Evolutionary conservation across 1,140 invertebrate genomes (phyloP).

Genomic region (Papilio glaucus): DNA sequence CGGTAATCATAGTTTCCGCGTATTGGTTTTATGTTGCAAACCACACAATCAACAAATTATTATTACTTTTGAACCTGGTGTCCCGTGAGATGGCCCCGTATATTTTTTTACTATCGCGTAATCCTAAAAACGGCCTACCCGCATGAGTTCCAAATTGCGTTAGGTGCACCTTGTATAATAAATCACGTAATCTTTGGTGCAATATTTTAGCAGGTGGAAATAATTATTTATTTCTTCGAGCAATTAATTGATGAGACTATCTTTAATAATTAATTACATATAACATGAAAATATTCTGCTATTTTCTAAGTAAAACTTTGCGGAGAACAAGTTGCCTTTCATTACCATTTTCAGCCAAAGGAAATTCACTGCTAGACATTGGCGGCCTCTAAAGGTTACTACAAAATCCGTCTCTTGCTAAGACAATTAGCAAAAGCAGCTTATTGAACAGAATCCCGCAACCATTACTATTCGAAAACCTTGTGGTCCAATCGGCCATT

Average conservation of each 20-base stretch:
- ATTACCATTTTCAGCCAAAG: no score
- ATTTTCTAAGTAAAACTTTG: no score
- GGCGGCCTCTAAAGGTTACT: no score
- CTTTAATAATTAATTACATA: background rate
- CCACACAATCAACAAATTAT: conserved; percentile 3
- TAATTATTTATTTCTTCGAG: background rate
- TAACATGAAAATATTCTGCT: no score
- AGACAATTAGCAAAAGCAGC: no score
- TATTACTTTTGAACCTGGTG: background rate
- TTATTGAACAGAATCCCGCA: no score
- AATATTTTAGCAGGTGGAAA: background rate
- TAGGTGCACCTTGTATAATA: conserved; percentile 3
- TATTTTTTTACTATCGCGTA: background rate
- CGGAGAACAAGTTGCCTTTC: no score
- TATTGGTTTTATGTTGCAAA: conserved; percentile 1
- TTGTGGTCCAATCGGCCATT: no score
- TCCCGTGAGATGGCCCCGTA: background rate
- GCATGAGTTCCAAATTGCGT: conserved; percentile 1
- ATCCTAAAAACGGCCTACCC: conserved; percentile 9
- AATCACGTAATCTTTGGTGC: background rate
- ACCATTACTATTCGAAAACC: no score
- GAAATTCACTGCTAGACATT: no score
- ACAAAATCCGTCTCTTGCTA: no score
- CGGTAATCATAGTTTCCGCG: conserved; percentile 17
- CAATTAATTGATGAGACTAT: background rate